Base-by-base conservation (phyloP, 2,888 invertebrate genomes). In the Platycnemis pennipes region DNA sequence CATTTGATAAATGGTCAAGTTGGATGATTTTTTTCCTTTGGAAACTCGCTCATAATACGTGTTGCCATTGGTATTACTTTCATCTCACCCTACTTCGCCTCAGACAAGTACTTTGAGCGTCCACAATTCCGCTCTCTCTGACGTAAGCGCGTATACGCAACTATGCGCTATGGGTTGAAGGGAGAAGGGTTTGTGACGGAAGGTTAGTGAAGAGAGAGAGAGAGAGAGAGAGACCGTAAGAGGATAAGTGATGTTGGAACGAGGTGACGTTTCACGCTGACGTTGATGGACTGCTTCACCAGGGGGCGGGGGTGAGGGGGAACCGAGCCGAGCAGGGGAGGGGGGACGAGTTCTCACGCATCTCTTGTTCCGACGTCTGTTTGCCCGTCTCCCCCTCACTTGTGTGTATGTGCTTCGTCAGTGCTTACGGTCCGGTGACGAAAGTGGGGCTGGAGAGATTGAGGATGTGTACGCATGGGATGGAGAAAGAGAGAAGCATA, bases 211-310 rank as follows among this genome's bases (percentile, higher is more conserved):
- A 16, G 31, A 13, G 77, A 37, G 37, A 37, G 11, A 37, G 77
- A 37, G 0, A 77, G 31, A 31, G 77, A 1, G n/a, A 63, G 63
- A 63, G 63, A n/a, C 63, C 31, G 77, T 77, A 77, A 77, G 77
- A 77, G 77, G 77, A 77, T 37, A 77, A 77, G 77, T 77, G 77
- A 77, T 77, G 77, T 77, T 77, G 77, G 77, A 77, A 77, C 77
- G 77, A 77, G 37, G 77, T 77, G 77, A 77, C 77, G 77, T 77
- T 77, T 77, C 77, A 16, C 22, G 77, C 77, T 77, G 77, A 77
- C 77, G 37, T 77, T 77, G 77, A 77, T 77, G 77, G 77, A 77
- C 77, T 77, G 77, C 77, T 77, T 37, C 26, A 8, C 13, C 31
- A 37, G 77, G 31, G 16, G 31, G 69, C 7, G 77, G 77, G 19